A percentile compares a stretch with the other conserved stretches of the same genome.
These are phyloP conservation scores for Sylvilagus floridanus DNA, from an alignment of 2,797 vertebrate species.

Conservation along the genomic window DNA sequence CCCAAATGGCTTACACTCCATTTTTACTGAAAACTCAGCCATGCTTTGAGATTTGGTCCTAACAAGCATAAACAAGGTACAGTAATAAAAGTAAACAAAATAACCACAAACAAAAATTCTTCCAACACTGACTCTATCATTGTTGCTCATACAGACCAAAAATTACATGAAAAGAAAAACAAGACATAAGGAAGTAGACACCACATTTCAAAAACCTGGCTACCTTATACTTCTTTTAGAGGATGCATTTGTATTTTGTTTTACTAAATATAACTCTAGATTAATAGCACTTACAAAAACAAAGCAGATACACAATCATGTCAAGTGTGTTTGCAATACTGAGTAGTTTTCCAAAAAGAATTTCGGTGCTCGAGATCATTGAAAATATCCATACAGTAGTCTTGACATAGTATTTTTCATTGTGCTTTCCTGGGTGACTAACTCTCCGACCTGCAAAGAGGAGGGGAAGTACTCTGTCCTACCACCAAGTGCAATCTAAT, in stretches of 20 bases:
- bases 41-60: conserved; percentile 94
- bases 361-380: conserved; percentile 89
- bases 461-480: no score
- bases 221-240: conserved; percentile 94
- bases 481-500: not conserved
- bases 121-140: conserved; percentile 94
- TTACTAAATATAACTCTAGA: conserved; percentile 90
- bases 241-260: conserved; percentile 89
- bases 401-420: conserved; percentile 93
- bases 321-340: conserved; percentile 91
- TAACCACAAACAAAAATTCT: conserved; percentile 93
- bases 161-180: conserved; percentile 93
- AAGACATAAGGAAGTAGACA: conserved; percentile 94
- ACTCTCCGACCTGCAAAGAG: no score
- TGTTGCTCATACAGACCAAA: conserved; percentile 95
- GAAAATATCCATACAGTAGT: conserved; percentile 89
- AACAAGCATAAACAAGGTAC: conserved; percentile 94
- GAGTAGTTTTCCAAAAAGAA: conserved; percentile 91
- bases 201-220: conserved; percentile 93
- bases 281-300: conserved; percentile 88
- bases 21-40: conserved; percentile 97
- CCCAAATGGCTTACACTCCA: conserved; percentile 62
- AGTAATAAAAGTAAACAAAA: conserved; percentile 94
- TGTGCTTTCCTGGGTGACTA: not conserved
- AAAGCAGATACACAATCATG: conserved; percentile 93